Evolutionary conservation across 2,113 vertebrate species (phyloP).

Genomic region (Platysternon megacephalum): DNA sequence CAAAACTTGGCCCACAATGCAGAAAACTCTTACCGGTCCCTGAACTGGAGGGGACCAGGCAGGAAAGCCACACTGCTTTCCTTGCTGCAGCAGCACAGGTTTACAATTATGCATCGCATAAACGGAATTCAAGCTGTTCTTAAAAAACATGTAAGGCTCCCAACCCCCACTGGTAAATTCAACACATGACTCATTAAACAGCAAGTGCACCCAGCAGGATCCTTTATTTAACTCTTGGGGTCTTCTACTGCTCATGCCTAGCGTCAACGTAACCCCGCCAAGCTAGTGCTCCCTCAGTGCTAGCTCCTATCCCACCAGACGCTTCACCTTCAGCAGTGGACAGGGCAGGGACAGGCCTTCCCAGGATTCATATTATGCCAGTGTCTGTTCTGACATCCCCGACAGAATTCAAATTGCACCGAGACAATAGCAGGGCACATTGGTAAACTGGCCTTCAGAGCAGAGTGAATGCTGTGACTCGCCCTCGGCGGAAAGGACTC

Average conservation of each 20-base stretch:
- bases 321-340: not conserved
- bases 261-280: not conserved
- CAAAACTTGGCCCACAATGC: not conserved
- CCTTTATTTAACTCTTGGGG: not conserved
- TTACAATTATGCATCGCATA: not conserved
- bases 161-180: not conserved
- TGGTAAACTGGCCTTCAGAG: not conserved
- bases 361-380: not conserved
- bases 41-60: not conserved
- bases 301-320: not conserved
- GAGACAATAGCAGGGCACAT: not conserved
- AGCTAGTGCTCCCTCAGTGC: not conserved
- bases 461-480: not conserved
- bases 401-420: not conserved
- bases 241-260: not conserved
- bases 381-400: not conserved
- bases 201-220: not conserved
- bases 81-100: not conserved
- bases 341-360: not conserved
- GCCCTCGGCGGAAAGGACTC: not conserved
- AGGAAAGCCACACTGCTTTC: not conserved
- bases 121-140: not conserved
- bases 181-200: not conserved
- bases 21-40: not conserved
- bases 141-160: not conserved